Conservation (phyloP, 2,113 vertebrate genomes). For the Saguinus imperator region DNA sequence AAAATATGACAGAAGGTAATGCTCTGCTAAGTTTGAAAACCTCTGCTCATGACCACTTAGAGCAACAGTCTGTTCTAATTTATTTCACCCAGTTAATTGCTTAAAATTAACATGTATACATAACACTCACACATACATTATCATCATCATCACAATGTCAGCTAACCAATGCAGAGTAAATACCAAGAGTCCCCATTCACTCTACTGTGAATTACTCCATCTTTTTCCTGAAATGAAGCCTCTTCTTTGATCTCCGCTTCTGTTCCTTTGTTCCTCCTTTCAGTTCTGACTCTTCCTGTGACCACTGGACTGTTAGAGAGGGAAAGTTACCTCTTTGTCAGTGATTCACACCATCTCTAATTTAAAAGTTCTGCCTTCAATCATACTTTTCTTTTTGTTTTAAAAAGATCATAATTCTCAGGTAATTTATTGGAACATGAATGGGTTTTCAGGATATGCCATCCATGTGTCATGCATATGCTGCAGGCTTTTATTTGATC, state of each 20-base stretch:
- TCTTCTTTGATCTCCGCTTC: not conserved
- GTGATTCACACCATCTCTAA: not conserved
- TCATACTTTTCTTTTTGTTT: not conserved
- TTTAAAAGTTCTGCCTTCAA: not conserved
- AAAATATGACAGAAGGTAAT: not conserved
- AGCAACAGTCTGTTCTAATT: not conserved
- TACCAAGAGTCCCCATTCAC: not conserved
- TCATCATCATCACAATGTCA: not conserved
- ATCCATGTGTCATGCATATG: accelerated
- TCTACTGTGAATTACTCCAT: not conserved
- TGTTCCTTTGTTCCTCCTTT: not conserved
- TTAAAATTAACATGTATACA: not conserved
- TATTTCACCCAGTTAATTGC: not conserved
- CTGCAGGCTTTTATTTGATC: not conserved
- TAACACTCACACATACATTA: not conserved
- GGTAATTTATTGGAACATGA: not conserved
- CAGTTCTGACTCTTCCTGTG: not conserved
- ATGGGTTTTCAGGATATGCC: not conserved
- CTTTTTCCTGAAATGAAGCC: not conserved
- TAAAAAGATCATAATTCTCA: not conserved
- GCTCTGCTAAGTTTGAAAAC: not conserved
- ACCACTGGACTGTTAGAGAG: not conserved
- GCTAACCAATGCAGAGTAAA: not conserved
- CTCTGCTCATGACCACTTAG: not conserved
- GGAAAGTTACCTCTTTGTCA: not conserved